Percentiles rank a stretch among this genome's conserved stretches.
phyloP scores from a whole-genome alignment of 92 coral and sea anemone species.

The Meandrina meandrites region DNA sequence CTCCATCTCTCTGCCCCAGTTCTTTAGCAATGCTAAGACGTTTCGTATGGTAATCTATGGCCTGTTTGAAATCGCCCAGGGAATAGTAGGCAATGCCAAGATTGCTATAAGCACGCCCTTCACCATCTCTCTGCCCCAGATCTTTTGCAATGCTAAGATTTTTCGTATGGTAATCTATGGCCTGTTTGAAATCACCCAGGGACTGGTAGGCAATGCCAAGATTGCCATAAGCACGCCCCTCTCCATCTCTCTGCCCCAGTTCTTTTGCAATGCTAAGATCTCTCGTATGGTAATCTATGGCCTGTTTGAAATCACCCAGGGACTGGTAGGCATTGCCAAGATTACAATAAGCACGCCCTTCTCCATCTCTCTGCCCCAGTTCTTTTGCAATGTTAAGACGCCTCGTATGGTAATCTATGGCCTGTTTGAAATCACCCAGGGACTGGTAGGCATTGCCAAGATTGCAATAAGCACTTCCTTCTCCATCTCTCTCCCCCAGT shows the following conservation, averaged over 20 bases:
- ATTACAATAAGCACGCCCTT: too few relatives aligned
- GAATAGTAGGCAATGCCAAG: background rate
- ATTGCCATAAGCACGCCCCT: background rate
- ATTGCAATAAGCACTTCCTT: too few relatives aligned
- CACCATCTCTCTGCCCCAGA: background rate
- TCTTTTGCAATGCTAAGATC: too few relatives aligned
- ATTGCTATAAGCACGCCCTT: background rate
- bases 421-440: too few relatives aligned
- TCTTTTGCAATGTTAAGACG: too few relatives aligned
- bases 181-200: slow-evolving; percentile 10
- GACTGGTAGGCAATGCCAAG: background rate
- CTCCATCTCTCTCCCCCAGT: too few relatives aligned
- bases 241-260: background rate
- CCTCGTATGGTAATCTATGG: too few relatives aligned
- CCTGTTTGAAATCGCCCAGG: slow-evolving; percentile 12
- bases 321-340: too few relatives aligned
- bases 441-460: too few relatives aligned
- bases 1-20: background rate
- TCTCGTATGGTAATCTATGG: too few relatives aligned
- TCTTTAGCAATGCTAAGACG: background rate
- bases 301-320: too few relatives aligned
- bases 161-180: background rate
- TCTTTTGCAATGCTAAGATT: background rate
- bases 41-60: background rate
- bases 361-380: too few relatives aligned